Evolutionary conservation across 2,797 vertebrate genomes (phyloP).

Genomic region (Clamator glandarius): DNA sequence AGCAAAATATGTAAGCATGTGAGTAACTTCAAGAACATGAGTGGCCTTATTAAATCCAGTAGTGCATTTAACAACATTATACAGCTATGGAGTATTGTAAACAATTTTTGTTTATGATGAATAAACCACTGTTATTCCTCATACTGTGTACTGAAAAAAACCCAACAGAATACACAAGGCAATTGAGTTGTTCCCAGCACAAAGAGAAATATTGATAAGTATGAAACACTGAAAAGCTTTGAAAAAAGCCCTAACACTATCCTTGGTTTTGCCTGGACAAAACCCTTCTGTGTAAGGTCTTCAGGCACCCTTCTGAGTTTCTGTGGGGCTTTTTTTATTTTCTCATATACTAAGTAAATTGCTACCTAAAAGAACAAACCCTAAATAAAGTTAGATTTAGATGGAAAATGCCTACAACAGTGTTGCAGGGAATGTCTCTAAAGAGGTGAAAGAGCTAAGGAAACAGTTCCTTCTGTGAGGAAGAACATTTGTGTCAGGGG

Average conservation of each 20-base stretch:
- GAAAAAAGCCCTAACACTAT: background rate
- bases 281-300: background rate
- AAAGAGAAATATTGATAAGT: background rate
- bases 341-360: constrained; percentile 12
- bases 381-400: constrained; percentile 11
- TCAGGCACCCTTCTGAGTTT: background rate
- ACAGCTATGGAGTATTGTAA: background rate
- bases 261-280: background rate
- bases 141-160: background rate
- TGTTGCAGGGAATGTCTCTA: background rate
- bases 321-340: background rate
- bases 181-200: background rate
- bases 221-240: background rate
- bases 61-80: background rate
- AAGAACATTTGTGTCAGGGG: constrained; percentile 59
- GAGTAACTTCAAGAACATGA: constrained; percentile 24
- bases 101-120: constrained; percentile 10
- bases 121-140: constrained; percentile 16
- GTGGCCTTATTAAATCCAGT: constrained; percentile 1
- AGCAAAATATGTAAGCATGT: constrained; percentile 51
- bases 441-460: constrained; percentile 37
- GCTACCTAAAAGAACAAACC: background rate
- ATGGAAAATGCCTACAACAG: background rate
- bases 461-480: constrained; percentile 53
- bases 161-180: background rate